phyloP scores from a whole-genome alignment of 2,888 invertebrate species.

The Coleophora flavipennella region DNA sequence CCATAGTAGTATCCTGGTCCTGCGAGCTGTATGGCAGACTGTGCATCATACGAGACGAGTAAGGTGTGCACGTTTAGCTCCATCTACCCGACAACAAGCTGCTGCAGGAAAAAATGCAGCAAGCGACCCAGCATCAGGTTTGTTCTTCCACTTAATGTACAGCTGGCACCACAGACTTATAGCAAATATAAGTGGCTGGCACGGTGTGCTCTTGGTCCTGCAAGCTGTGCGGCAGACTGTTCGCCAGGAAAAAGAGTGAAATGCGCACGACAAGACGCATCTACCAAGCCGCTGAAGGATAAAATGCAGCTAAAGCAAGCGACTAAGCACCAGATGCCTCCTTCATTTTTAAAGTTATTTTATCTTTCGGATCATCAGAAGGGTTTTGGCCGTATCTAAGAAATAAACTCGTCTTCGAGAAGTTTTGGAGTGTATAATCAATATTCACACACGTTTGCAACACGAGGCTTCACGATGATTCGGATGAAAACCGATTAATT shows the following conservation, averaged over 20 bases:
- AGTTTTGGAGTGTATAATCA: no score
- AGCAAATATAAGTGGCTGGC: no score
- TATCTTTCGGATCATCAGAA: no score
- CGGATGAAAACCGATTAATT: no score
- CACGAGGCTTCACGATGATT: no score
- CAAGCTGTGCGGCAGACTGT: slow-evolving; percentile 80
- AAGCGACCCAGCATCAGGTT: slow-evolving; percentile 61
- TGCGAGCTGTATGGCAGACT: slow-evolving; percentile 82
- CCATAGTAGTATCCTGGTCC: slow-evolving; percentile 79
- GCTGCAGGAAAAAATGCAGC: slow-evolving; percentile 62
- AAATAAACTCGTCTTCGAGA: no score
- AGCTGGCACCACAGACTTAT: no score
- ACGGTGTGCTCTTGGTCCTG: slow-evolving; percentile 82
- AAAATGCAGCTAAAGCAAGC: slow-evolving; percentile 66
- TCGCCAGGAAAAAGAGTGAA: slow-evolving; percentile 84
- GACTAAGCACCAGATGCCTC: slow-evolving; percentile 52
- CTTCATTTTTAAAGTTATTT: no score
- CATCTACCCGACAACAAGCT: slow-evolving; percentile 74
- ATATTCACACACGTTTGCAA: no score
- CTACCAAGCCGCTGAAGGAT: slow-evolving; percentile 61
- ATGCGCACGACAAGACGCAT: slow-evolving; percentile 81
- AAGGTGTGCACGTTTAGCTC: slow-evolving; percentile 83
- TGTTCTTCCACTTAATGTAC: no score
- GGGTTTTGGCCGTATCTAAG: no score
- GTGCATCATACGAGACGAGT: slow-evolving; percentile 81